phyloP scores from a whole-genome alignment of 2,888 invertebrate genomes.

The Volucella bombylans region DNA sequence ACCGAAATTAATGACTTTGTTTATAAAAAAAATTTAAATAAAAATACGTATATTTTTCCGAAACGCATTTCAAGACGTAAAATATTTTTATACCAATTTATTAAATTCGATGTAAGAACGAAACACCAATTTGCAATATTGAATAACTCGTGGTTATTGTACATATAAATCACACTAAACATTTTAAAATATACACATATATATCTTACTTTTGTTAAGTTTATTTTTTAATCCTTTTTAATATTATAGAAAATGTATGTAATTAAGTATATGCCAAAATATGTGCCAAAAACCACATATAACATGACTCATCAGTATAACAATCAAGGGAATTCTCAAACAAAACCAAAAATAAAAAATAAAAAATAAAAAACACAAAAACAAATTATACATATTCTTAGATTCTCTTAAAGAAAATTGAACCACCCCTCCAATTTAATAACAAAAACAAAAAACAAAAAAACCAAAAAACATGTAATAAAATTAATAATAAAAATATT shows the following conservation, averaged over 20 bases:
- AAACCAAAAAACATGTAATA: too few species aligned
- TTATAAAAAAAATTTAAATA: constrained; percentile 18
- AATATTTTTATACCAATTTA: constrained; percentile 68
- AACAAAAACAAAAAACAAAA: not conserved
- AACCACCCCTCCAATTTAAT: constrained; percentile 71
- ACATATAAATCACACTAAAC: constrained; percentile 61
- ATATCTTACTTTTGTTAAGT: constrained; percentile 38
- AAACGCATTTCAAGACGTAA: constrained; percentile 33
- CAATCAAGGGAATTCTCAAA: constrained; percentile 68
- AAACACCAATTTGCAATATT: constrained; percentile 71
- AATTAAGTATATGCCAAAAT: constrained; percentile 67
- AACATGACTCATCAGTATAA: constrained; percentile 74
- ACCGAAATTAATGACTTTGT: constrained; percentile 39
- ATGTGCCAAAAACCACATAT: constrained; percentile 72
- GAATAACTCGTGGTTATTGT: constrained; percentile 68
- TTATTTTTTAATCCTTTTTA: constrained; percentile 31
- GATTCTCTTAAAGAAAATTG: constrained; percentile 67
- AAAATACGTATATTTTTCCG: constrained; percentile 26
- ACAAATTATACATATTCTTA: constrained; percentile 43
- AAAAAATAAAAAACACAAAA: constrained; percentile 24
- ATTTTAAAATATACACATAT: constrained; percentile 50
- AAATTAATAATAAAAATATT: constrained; percentile 30
- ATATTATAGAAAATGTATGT: constrained; percentile 36
- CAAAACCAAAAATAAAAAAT: constrained; percentile 38
- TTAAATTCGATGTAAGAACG: constrained; percentile 68